These are phyloP conservation scores for Pangasius mekongensis DNA, from an alignment of 2,797 vertebrate genomes.

Conservation along the genomic window DNA sequence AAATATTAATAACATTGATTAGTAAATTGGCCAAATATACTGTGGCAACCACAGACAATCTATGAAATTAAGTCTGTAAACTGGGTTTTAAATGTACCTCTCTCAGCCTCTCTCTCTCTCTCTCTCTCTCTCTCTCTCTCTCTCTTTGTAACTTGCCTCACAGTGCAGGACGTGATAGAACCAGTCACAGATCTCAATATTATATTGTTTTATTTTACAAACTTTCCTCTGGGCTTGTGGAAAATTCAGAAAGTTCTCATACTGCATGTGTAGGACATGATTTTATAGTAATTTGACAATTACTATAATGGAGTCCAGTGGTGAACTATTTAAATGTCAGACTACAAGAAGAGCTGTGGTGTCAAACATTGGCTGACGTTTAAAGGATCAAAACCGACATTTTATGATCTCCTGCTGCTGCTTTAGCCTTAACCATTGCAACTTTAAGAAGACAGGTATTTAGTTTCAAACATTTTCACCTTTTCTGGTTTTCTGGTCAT, in stretches of 20 bases:
- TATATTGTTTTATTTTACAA: constrained; percentile 7
- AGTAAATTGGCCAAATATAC: constrained; percentile 32
- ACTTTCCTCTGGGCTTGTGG: not conserved
- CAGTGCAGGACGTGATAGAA: not conserved
- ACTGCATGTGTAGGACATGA: not conserved
- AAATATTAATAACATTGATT: constrained; percentile 63
- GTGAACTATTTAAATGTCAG: constrained; percentile 4
- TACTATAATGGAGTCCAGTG: not conserved
- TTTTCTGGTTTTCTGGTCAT: constrained; percentile 1
- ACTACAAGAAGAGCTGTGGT: not conserved
- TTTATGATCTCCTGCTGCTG: not conserved
- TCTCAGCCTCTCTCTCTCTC: constrained; percentile 34
- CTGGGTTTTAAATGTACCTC: constrained; percentile 1
- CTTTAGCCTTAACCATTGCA: constrained; percentile 9
- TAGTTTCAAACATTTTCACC: not conserved
- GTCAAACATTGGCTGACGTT: not conserved
- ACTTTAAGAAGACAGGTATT: constrained; percentile 25
- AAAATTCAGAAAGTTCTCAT: not conserved
- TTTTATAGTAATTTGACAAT: not conserved
- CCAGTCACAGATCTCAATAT: not conserved
- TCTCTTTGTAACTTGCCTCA: constrained; percentile 2
- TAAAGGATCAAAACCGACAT: constrained; percentile 16
- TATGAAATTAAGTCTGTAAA: constrained; percentile 30
- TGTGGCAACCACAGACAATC: constrained; percentile 25
- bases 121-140: too few species aligned